Percentiles rank a stretch among this genome's conserved stretches.
Conservation (phyloP, 1,140 invertebrate species). For the Camponotus vicinus region DNA sequence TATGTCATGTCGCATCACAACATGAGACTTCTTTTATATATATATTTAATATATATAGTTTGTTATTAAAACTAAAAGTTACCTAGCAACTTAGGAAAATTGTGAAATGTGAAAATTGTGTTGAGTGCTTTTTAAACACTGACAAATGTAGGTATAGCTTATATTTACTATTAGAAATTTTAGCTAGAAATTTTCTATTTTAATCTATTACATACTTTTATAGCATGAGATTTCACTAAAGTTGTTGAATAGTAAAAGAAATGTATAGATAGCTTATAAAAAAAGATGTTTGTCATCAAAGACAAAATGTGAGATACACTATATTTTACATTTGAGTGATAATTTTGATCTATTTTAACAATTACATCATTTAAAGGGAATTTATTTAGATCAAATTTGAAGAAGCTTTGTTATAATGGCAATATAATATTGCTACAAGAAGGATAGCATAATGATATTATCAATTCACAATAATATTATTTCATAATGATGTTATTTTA, state of each 20-base stretch:
- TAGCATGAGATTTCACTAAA: not conserved
- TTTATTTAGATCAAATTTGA: slow-evolving; percentile 3
- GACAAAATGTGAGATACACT: not conserved
- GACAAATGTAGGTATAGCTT: slow-evolving; percentile 6
- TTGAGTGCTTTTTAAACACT: slow-evolving; percentile 29
- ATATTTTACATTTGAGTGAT: not conserved
- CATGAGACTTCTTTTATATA: slow-evolving; percentile 21
- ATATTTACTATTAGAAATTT: slow-evolving; percentile 22
- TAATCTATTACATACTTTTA: slow-evolving; percentile 2
- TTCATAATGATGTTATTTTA: not conserved
- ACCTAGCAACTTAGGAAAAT: slow-evolving; percentile 1
- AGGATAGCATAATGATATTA: not conserved
- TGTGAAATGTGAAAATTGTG: not conserved
- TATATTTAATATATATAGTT: not conserved
- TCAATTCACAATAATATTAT: not conserved
- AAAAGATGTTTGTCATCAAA: not conserved
- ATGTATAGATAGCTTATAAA: not conserved
- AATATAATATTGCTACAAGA: not conserved
- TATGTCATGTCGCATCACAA: slow-evolving; percentile 33
- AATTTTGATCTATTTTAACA: slow-evolving; percentile 1
- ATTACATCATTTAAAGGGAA: not conserved
- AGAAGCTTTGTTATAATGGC: not conserved
- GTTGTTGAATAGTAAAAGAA: not conserved
- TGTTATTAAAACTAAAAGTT: slow-evolving; percentile 18
- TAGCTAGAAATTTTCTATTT: slow-evolving; percentile 3